These are phyloP conservation scores for Climacteris rufus DNA, from an alignment of 2,113 vertebrate genomes.

Conservation along the genomic window DNA sequence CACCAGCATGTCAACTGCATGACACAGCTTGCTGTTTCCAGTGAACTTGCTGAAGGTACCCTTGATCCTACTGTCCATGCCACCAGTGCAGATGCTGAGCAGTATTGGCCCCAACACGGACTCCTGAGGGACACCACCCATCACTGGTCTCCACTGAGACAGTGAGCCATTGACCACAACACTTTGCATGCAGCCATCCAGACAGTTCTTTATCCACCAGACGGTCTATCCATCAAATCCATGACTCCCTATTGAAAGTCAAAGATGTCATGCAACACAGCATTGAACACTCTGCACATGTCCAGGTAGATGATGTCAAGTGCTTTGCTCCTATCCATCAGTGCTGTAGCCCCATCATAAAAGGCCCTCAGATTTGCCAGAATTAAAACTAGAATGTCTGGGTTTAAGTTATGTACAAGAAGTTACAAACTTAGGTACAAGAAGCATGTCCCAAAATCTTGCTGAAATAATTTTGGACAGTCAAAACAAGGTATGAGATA, in stretches of 20 bases:
- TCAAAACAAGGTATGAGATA: background rate
- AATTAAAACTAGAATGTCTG: background rate
- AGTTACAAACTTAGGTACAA: background rate
- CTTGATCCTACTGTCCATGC: too few relatives aligned
- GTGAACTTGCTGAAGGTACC: background rate
- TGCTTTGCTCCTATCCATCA: background rate
- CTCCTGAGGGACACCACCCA: background rate
- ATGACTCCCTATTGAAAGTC: too few relatives aligned
- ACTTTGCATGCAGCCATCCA: background rate
- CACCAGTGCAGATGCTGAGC: background rate
- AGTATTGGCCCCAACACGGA: too few relatives aligned
- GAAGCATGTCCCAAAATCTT: background rate
- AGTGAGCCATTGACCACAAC: background rate
- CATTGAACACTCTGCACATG: accelerated
- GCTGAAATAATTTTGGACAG: background rate
- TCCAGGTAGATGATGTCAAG: background rate
- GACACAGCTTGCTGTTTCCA: background rate
- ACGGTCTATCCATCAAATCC: accelerated
- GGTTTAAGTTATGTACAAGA: background rate
- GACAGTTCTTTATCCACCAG: background rate
- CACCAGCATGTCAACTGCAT: background rate
- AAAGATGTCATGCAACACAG: background rate
- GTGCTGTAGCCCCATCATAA: background rate
- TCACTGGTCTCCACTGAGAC: background rate
- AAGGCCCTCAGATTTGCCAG: background rate